Percentiles rank a stretch among this genome's conserved stretches.
These are phyloP conservation scores for Dicycla oo DNA, from an alignment of 2,888 invertebrate species.

Conservation along the genomic window DNA sequence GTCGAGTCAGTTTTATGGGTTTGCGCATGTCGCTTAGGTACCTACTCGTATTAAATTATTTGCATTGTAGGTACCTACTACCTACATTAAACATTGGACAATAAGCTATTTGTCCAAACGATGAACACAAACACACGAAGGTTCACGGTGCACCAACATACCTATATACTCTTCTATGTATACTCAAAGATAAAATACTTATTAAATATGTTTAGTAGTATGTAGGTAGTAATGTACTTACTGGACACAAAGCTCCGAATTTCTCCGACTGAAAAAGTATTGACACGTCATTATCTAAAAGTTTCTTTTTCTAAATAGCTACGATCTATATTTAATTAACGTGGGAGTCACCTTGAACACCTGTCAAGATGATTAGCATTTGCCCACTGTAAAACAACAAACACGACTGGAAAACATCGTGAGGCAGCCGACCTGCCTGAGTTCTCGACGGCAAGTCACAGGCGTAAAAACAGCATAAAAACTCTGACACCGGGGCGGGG, in stretches of 20 bases:
- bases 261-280: slow-evolving; percentile 77
- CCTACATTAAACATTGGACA: background rate
- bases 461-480: too few species aligned
- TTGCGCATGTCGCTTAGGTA: background rate
- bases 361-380: background rate
- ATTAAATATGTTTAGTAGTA: background rate
- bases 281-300: background rate
- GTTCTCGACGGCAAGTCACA: too few species aligned
- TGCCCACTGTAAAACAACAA: background rate
- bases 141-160: background rate
- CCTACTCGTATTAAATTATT: slow-evolving; percentile 1
- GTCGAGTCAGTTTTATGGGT: background rate
- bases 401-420: too few species aligned
- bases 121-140: background rate
- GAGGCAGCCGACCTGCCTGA: too few species aligned
- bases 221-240: slow-evolving; percentile 69
- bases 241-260: slow-evolving; percentile 83
- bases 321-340: too few species aligned
- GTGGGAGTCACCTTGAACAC: slow-evolving; percentile 1
- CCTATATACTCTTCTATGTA: too few species aligned
- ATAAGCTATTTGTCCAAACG: background rate
- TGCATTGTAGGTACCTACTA: background rate
- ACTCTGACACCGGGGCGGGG: too few species aligned
- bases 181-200: background rate
- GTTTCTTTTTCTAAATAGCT: background rate